These are phyloP conservation scores for Diacarnus erythraeanus DNA, from an alignment of 37 sponge, comb jelly and placozoan species.

Conservation along the genomic window DNA sequence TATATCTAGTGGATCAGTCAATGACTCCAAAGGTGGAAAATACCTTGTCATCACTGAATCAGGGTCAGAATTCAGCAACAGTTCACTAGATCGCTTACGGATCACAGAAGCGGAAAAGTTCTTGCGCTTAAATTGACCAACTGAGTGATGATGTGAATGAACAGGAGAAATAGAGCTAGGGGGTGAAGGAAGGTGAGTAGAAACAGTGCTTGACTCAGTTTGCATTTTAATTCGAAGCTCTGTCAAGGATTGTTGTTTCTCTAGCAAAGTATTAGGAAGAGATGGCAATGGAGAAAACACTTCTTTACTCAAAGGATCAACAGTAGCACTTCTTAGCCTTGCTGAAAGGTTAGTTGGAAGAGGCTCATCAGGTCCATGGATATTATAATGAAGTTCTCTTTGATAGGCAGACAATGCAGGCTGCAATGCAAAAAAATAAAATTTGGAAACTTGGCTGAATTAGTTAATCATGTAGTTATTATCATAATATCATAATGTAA, in stretches of 20 bases:
- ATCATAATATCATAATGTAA: too few relatives aligned
- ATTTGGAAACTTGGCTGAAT: too few relatives aligned
- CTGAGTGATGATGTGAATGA: too few relatives aligned
- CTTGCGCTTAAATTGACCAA: not conserved
- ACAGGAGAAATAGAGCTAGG: not conserved
- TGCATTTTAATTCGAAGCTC: not conserved
- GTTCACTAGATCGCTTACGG: slow-evolving; percentile 14
- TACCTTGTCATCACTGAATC: slow-evolving; percentile 39
- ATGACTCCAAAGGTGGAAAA: slow-evolving; percentile 56
- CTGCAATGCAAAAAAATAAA: slow-evolving; percentile 13
- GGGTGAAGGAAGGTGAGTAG: not conserved
- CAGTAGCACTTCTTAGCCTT: slow-evolving; percentile 12
- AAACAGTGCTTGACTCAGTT: not conserved
- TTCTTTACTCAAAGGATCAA: not conserved
- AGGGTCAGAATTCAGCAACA: slow-evolving; percentile 22
- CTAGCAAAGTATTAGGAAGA: slow-evolving; percentile 16
- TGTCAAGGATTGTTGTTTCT: slow-evolving; percentile 15
- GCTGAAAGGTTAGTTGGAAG: not conserved
- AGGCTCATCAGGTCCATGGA: slow-evolving; percentile 54
- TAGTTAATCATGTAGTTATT: too few relatives aligned
- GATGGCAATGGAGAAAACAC: slow-evolving; percentile 29
- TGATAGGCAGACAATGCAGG: slow-evolving; percentile 70
- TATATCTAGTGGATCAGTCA: slow-evolving; percentile 83
- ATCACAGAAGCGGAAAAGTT: not conserved
- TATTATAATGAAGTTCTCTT: slow-evolving; percentile 48